phyloP scores from a whole-genome alignment of 2,888 invertebrate species.

The Pomacea canaliculata region DNA sequence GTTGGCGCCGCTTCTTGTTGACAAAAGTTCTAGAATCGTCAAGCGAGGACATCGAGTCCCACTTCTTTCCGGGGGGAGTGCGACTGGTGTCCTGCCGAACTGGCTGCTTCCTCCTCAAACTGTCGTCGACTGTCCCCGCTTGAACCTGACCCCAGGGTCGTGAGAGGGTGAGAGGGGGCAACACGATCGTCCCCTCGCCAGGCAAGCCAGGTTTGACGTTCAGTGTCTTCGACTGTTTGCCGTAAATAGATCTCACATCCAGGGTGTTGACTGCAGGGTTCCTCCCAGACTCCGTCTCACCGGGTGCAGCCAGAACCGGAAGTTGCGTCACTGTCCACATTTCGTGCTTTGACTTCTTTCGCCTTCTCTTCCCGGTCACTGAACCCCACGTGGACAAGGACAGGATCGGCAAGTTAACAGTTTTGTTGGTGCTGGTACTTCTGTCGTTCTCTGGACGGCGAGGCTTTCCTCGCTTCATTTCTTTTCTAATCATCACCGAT shows the following conservation, averaged over 20 bases:
- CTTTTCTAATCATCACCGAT: too few relatives aligned
- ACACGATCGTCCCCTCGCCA: constrained; percentile 4
- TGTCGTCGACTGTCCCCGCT: background rate
- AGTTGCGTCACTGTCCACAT: background rate
- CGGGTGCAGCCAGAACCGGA: too few relatives aligned
- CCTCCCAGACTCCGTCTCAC: too few relatives aligned
- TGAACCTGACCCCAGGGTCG: constrained; percentile 3
- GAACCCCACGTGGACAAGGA: too few relatives aligned
- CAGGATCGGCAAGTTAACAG: too few relatives aligned
- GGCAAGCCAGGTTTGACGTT: background rate
- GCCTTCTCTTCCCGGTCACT: background rate
- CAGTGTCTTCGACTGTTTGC: background rate
- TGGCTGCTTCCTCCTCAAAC: background rate
- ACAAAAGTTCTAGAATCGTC: too few relatives aligned
- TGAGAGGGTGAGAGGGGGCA: constrained; percentile 9
- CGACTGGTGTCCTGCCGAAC: background rate
- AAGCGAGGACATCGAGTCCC: background rate
- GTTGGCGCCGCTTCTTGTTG: background rate
- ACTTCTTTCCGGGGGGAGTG: background rate
- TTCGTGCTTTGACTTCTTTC: background rate
- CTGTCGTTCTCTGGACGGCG: too few relatives aligned
- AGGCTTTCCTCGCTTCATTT: too few relatives aligned
- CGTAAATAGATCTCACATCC: background rate
- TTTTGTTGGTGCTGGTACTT: too few relatives aligned
- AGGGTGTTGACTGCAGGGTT: background rate